Conservation (phyloP, 92 coral and sea anemone species). For the Umimayanthus kanabou region DNA sequence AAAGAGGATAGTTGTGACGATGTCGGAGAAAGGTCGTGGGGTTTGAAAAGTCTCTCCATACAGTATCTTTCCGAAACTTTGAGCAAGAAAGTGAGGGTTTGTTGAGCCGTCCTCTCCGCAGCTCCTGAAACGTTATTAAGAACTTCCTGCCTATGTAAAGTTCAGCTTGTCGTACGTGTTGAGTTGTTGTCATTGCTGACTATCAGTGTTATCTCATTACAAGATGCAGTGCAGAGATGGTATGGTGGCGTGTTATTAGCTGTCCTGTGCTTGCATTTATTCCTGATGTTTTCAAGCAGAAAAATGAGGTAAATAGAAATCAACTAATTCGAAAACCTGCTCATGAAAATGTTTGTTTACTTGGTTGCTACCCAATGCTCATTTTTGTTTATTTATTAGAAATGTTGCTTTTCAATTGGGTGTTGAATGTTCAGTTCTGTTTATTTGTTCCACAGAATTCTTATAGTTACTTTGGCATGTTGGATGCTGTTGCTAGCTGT, state of each 20-base stretch:
- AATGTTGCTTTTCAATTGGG: background rate
- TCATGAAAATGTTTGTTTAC: background rate
- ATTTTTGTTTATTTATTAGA: background rate
- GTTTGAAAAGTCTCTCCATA: no score
- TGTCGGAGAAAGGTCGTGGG: no score
- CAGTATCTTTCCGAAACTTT: no score
- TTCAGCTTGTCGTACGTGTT: no score
- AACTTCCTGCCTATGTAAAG: no score
- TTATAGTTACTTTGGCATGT: constrained; percentile 23
- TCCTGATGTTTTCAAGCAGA: constrained; percentile 44
- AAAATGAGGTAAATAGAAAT: constrained; percentile 43
- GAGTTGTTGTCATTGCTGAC: no score
- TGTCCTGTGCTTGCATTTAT: constrained; percentile 29
- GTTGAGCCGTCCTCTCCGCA: no score
- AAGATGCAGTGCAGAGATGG: constrained; percentile 46
- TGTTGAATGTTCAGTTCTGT: background rate
- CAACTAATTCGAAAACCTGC: background rate
- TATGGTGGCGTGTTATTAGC: constrained; percentile 4
- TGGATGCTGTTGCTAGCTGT: constrained; percentile 36
- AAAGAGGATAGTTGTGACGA: no score
- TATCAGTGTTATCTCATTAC: no score
- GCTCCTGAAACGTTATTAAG: no score
- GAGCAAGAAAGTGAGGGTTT: no score
- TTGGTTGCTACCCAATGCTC: background rate
- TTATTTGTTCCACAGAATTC: constrained; percentile 32